Evolutionary conservation across 2,797 vertebrate species (phyloP).

Genomic region (Tragelaphus eurycerus): DNA sequence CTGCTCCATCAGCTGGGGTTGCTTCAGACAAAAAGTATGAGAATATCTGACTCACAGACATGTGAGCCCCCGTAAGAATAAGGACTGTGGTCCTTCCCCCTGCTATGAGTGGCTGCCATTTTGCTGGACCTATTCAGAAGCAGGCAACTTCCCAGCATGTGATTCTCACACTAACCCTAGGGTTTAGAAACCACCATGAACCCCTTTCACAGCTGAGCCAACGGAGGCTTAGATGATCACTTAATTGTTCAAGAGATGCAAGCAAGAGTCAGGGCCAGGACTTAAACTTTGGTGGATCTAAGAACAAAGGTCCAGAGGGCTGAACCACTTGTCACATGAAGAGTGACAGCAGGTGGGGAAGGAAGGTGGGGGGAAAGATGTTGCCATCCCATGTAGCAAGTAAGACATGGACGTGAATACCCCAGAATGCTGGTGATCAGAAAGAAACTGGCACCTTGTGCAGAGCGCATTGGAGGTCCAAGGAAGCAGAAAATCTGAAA

Average conservation of each 20-base stretch:
- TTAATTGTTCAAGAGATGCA: background rate
- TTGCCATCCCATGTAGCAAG: background rate
- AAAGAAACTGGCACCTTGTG: background rate
- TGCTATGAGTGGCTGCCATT: background rate
- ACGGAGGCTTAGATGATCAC: background rate
- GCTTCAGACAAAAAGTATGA: background rate
- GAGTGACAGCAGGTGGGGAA: background rate
- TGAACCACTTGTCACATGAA: background rate
- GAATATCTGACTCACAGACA: background rate
- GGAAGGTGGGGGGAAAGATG: fast-evolving
- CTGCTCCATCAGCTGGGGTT: background rate
- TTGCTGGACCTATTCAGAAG: background rate
- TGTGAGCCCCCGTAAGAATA: fast-evolving
- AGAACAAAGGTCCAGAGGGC: background rate
- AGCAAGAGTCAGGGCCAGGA: background rate
- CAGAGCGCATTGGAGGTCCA: background rate
- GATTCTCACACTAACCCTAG: background rate
- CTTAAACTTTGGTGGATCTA: background rate
- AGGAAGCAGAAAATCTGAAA: background rate
- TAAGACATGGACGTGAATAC: fast-evolving
- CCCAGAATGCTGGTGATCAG: fast-evolving
- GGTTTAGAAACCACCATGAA: fast-evolving
- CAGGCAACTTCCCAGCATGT: background rate
- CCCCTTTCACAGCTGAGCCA: background rate
- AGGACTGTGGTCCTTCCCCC: background rate